Evolutionary conservation across 2,888 invertebrate species (phyloP).

Genomic region (Sesamia inferens): DNA sequence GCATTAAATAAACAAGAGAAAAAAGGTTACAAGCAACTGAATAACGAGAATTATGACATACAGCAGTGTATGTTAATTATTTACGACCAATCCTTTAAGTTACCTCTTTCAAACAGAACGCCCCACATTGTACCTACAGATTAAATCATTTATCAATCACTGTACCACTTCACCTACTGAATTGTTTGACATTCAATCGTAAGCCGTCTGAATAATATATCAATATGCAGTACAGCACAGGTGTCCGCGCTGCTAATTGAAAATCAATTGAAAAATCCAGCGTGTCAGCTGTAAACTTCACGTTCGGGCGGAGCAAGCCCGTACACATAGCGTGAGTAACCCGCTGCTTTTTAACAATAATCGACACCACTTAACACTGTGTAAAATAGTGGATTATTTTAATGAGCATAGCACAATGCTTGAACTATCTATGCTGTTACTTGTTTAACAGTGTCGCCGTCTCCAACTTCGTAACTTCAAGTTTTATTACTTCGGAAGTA

Average conservation of each 20-base stretch:
- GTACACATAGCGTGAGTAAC: constrained; percentile 50
- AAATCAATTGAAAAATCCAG: constrained; percentile 54
- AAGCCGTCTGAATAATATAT: constrained; percentile 47
- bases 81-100: constrained; percentile 4
- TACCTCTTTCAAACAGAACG: neutral
- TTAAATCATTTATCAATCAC: constrained; percentile 46
- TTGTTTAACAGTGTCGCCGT: constrained; percentile 41
- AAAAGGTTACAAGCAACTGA: neutral
- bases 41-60: neutral
- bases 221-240: constrained; percentile 40
- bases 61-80: neutral
- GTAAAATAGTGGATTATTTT: constrained; percentile 44
- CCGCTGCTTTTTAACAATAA: constrained; percentile 41
- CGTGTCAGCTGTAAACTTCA: constrained; percentile 16
- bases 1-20: neutral
- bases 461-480: constrained; percentile 41
- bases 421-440: constrained; percentile 50
- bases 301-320: constrained; percentile 7
- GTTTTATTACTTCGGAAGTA: constrained; percentile 53
- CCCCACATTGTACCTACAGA: constrained; percentile 8
- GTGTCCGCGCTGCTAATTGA: constrained; percentile 50
- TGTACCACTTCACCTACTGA: constrained; percentile 36
- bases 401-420: constrained; percentile 40
- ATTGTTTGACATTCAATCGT: constrained; percentile 42
- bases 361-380: constrained; percentile 46